Evolutionary conservation across 1,140 invertebrate genomes (phyloP), one percentile per base, ranked within the genome.

Genomic region (Drosophila eugracilis): DNA sequence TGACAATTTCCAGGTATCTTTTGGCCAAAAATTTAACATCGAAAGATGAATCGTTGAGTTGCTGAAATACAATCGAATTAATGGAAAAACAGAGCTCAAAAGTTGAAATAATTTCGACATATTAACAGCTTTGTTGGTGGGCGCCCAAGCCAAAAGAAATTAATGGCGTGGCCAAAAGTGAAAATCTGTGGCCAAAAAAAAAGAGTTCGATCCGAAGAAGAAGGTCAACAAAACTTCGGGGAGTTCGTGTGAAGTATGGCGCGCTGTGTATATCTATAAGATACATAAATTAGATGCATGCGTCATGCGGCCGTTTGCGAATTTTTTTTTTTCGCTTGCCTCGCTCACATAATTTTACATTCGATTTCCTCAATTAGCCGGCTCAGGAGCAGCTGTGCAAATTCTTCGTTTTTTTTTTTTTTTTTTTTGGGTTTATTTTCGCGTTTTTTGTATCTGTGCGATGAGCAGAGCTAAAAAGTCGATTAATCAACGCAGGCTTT

Each of bases 311-410:
- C 48, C 26, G 26, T 24, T 44, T 54, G 62, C 60, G 39, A 70
- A 70, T 73, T 24, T 62, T 52, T 44, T 26, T 19, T 52, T 15
- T 36, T 19, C 15, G 37, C 22, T 60, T 24, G 72, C 53, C n/a
- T n/a, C 39, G 39, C 59, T 67, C 77, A 81, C 78, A 81, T 83
- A 78, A 83, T 83, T 83, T 84, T 83, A 78, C 78, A 83, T 83
- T 83, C 78, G 78, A 83, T 83, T 83, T 83, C 78, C 79, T 84
- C 78, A 74, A 83, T 84, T 83, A 83, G 78, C 78, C 62, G 65
- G 59, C 63, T 66, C 37, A 53, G 63, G 21, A 67, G 63, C 63
- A 69, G 65, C 65, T 69, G 65, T 69, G 65, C 65, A 34, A 69
- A 69, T 67, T 67, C 37, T 26, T 22, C 30, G 34, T 37, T 48